Evolutionary conservation across 2,888 invertebrate species (phyloP), one percentile per base, ranked within the genome.

Genomic region (Ashinkailepas kermadecensis): DNA sequence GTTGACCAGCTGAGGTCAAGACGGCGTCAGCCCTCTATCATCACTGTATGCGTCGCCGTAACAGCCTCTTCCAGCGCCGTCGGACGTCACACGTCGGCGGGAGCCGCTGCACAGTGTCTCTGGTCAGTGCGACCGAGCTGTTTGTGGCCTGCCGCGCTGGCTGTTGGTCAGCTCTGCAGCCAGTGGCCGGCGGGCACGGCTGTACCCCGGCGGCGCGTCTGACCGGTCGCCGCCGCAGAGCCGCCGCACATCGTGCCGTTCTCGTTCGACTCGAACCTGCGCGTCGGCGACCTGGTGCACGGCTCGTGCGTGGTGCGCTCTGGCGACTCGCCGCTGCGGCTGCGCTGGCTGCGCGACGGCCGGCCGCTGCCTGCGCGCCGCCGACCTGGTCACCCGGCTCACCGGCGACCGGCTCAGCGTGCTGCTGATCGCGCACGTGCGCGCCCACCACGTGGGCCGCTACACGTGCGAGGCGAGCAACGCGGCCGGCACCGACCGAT

Each of bases 381-480:
- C 58, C 57, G 80, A 81, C 1, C 56, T 83, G 39, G 74, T 81
- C 57, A 83, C 70, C 65, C 23, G 59, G 54, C n/a, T 67, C 21
- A 74, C 74, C n/a, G 84, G 91, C 91, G 84, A 91, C 91, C 85
- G 90, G 91, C 87, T 91, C 64, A 92, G 91, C 85, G 89, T 91
- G 74, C 88, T 93, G 85, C 92, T 91, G 86, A 93, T 93, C 86
- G 91, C 92, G 85, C 90, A 92, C 12, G 91, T 92, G 21, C 82
- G 83, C 56, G 82, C 83, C 15, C 78, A 82, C n/a, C 93, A 93
- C 88, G 91, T 91, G 83, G 94, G 93, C 83, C 92, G 92, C 87
- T 94, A 93, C 88, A 92, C 92, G 84, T 94, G 94, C 87, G 89
- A 90, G 85, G 93, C 92, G 82, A 90, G 91, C 88, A 87, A 87